Evolutionary conservation across 2,113 vertebrate species (phyloP).

Genomic region (Microcebus griseorufus): DNA sequence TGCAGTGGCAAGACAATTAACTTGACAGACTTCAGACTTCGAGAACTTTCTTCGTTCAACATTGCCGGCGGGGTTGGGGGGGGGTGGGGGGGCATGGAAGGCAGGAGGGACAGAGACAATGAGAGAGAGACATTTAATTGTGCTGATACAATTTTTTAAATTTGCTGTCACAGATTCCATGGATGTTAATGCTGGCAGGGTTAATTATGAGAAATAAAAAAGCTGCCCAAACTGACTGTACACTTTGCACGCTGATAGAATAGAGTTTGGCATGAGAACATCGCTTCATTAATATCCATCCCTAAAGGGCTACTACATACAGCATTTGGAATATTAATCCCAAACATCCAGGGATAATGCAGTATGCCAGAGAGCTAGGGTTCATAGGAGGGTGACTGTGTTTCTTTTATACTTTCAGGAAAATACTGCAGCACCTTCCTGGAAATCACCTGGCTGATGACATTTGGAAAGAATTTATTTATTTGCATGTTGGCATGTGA

Average conservation of each 20-base stretch:
- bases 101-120: background rate
- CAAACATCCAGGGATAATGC: constrained; percentile 73
- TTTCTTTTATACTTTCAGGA: constrained; percentile 79
- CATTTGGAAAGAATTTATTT: constrained; percentile 82
- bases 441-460: constrained; percentile 79
- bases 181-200: constrained; percentile 84
- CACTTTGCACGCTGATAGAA: constrained; percentile 82
- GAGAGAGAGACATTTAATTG: constrained; percentile 59
- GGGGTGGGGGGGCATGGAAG: too few species aligned
- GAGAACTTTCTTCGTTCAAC: constrained; percentile 76
- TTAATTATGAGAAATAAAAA: constrained; percentile 88
- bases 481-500: constrained; percentile 82
- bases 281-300: constrained; percentile 86
- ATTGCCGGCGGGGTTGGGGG: background rate
- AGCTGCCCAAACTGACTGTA: constrained; percentile 85
- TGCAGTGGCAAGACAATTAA: constrained; percentile 72
- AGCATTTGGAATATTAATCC: constrained; percentile 83
- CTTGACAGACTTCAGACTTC: constrained; percentile 79
- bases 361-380: constrained; percentile 76
- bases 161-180: constrained; percentile 81
- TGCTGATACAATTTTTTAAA: constrained; percentile 79
- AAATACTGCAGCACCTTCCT: constrained; percentile 73
- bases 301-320: constrained; percentile 77
- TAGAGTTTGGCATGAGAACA: constrained; percentile 80
- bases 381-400: constrained; percentile 80